These are phyloP conservation scores for Stictocephala bisonia DNA, from an alignment of 2,888 invertebrate genomes.

Conservation along the genomic window DNA sequence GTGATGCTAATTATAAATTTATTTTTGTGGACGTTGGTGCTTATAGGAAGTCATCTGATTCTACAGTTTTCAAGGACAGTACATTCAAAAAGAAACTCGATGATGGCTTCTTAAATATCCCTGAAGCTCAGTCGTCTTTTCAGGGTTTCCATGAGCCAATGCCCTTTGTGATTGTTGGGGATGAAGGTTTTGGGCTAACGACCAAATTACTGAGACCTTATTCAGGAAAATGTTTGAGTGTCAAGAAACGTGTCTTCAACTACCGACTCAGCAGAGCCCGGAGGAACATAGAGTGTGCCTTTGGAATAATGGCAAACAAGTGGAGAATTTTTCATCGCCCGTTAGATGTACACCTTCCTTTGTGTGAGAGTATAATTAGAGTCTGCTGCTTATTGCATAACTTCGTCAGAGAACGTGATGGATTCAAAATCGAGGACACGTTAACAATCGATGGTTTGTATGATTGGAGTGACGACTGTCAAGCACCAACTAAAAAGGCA, in stretches of 20 bases:
- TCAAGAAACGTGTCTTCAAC: constrained; percentile 54
- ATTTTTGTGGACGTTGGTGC: constrained; percentile 57
- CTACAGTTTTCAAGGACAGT: constrained; percentile 23
- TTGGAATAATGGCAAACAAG: constrained; percentile 54
- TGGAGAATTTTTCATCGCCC: constrained; percentile 52
- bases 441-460: neutral
- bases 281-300: constrained; percentile 57
- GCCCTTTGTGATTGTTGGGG: constrained; percentile 52
- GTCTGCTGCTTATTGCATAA: constrained; percentile 18
- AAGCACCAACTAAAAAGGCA: neutral
- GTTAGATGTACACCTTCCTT: constrained; percentile 34
- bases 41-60: constrained; percentile 51
- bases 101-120: constrained; percentile 41
- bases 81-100: constrained; percentile 29
- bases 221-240: constrained; percentile 51
- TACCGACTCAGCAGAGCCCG: constrained; percentile 56
- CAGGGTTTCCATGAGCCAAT: constrained; percentile 17
- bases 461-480: neutral
- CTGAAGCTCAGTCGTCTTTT: constrained; percentile 4
- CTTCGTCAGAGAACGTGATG: constrained; percentile 12
- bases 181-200: constrained; percentile 53
- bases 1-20: constrained; percentile 56
- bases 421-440: neutral
- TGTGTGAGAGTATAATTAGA: neutral
- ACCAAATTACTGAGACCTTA: constrained; percentile 51